phyloP scores from a whole-genome alignment of 2,797 vertebrate genomes.

The Acanthopagrus latus region DNA sequence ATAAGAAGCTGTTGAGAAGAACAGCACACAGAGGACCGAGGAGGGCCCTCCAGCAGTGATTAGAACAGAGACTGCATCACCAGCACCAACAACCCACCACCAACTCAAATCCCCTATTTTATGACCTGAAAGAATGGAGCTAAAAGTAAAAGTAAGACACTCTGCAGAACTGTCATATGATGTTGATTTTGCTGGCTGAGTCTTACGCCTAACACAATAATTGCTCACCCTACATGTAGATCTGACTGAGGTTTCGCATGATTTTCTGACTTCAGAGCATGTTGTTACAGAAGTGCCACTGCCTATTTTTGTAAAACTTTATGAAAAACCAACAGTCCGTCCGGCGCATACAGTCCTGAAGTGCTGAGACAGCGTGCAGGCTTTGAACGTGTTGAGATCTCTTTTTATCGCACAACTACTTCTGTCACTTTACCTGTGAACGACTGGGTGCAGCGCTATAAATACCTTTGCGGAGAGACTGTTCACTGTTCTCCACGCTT shows the following conservation, averaged over 20 bases:
- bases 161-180: not conserved
- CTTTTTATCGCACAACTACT: not conserved
- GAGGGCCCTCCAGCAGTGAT: constrained; percentile 32
- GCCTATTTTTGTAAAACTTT: not conserved
- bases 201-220: not conserved
- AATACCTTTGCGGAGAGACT: not conserved
- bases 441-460: too few relatives aligned
- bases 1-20: constrained; percentile 35
- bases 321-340: not conserved
- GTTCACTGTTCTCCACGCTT: not conserved
- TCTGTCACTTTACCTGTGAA: not conserved
- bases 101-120: constrained; percentile 5
- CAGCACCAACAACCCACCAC: not conserved
- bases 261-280: not conserved
- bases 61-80: constrained; percentile 17
- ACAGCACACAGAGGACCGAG: constrained; percentile 15
- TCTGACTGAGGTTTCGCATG: not conserved
- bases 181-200: not conserved
- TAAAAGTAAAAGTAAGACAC: not conserved
- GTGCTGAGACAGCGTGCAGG: not conserved
- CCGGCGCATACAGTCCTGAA: not conserved
- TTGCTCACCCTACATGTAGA: not conserved
- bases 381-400: too few relatives aligned
- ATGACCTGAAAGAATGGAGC: not conserved
- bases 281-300: not conserved